Conservation (phyloP, 1,140 invertebrate genomes). For the Ceratoteleas bidentatus region DNA sequence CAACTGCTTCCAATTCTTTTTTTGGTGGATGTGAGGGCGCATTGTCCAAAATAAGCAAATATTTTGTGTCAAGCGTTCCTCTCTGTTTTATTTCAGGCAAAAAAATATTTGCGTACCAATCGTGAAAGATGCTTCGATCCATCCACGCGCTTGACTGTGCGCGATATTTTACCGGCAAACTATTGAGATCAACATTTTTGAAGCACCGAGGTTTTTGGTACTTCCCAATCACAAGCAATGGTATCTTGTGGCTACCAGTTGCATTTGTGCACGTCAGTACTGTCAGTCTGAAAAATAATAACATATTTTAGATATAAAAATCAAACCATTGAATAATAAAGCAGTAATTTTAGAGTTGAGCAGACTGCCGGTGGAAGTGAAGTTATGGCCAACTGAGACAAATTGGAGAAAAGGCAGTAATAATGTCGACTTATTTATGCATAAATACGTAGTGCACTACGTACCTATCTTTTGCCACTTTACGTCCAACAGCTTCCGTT, state of each 20-base stretch:
- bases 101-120: conserved; percentile 40
- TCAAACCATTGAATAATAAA: too few relatives aligned
- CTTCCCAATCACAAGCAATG: conserved; percentile 25
- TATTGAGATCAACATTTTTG: conserved; percentile 10
- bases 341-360: too few relatives aligned
- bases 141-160: conserved; percentile 27
- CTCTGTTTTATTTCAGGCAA: conserved; percentile 23
- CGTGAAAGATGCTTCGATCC: conserved; percentile 21
- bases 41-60: conserved; percentile 30
- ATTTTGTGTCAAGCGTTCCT: conserved; percentile 11
- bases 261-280: conserved; percentile 26
- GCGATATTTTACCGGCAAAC: conserved; percentile 13
- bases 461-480: too few relatives aligned
- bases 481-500: too few relatives aligned
- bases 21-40: conserved; percentile 31
- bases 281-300: conserved; percentile 13
- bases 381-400: too few relatives aligned
- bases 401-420: too few relatives aligned
- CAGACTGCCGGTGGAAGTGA: too few relatives aligned
- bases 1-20: conserved; percentile 20
- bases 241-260: conserved; percentile 24
- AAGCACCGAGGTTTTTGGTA: conserved; percentile 22
- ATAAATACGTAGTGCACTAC: too few relatives aligned
- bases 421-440: too few relatives aligned
- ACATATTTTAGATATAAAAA: too few relatives aligned